Percentiles rank a stretch among this genome's conserved stretches.
phyloP scores from a whole-genome alignment of 2,797 vertebrate species.

The Diplodus sargus region DNA sequence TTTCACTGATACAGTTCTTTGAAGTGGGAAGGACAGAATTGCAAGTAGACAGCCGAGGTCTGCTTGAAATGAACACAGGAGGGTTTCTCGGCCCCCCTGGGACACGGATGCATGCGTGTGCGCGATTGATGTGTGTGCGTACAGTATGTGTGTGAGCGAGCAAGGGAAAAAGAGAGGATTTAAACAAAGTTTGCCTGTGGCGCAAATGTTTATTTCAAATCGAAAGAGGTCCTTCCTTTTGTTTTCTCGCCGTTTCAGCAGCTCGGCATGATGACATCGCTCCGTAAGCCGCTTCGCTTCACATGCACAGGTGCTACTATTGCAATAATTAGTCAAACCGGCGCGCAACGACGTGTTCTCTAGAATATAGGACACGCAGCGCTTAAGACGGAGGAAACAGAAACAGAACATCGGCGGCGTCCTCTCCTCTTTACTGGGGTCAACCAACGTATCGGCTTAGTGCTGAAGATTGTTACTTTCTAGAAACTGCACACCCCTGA shows the following conservation, averaged over 20 bases:
- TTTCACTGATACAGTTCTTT: slow-evolving; percentile 62
- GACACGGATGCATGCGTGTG: slow-evolving; percentile 45
- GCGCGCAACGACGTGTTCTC: background rate
- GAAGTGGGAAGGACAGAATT: slow-evolving; percentile 62
- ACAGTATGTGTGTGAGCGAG: background rate
- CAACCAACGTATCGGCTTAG: background rate
- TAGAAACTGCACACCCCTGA: background rate
- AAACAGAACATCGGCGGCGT: background rate
- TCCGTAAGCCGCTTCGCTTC: background rate
- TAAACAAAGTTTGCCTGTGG: slow-evolving; percentile 26
- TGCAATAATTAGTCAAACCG: slow-evolving; percentile 23
- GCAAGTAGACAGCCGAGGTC: slow-evolving; percentile 58
- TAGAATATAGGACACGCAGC: background rate
- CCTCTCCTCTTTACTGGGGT: slow-evolving; percentile 7
- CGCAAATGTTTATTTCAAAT: slow-evolving; percentile 6
- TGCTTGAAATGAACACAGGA: slow-evolving; percentile 53
- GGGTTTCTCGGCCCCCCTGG: slow-evolving; percentile 51
- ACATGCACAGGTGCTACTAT: slow-evolving; percentile 18
- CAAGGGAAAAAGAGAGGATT: slow-evolving; percentile 5
- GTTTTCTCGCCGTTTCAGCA: background rate
- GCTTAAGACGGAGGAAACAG: background rate
- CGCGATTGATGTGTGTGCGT: slow-evolving; percentile 26
- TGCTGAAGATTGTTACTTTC: background rate
- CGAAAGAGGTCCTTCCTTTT: slow-evolving; percentile 21
- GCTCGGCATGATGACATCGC: background rate